Conservation (phyloP, 2,113 vertebrate genomes). For the Gallinago jamesoni region DNA sequence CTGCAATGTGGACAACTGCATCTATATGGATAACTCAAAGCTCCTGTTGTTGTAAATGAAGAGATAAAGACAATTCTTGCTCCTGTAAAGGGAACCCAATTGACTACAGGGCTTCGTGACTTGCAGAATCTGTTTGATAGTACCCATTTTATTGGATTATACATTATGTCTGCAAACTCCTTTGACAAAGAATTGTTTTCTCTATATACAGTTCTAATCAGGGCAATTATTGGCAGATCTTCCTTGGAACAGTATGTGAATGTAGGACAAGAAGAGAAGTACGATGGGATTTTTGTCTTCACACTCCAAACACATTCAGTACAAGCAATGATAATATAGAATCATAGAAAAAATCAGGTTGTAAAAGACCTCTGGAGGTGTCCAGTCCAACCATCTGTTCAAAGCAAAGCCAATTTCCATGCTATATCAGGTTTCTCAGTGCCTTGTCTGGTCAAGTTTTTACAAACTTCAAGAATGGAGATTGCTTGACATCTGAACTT, state of each 20-base stretch:
- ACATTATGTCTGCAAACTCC: neutral
- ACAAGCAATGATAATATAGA: neutral
- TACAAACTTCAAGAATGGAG: neutral
- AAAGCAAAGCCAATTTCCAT: neutral
- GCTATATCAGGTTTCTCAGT: neutral
- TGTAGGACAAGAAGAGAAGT: neutral
- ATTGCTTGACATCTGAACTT: neutral
- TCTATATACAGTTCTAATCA: neutral
- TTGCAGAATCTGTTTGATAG: neutral
- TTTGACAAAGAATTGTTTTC: neutral
- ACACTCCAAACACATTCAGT: neutral
- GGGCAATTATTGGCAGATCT: neutral
- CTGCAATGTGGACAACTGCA: neutral
- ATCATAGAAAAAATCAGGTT: neutral
- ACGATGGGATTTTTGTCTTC: neutral
- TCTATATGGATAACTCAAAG: neutral
- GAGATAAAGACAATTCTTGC: neutral
- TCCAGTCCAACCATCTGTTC: neutral
- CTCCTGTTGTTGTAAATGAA: neutral
- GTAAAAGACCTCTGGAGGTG: neutral
- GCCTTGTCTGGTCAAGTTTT: neutral
- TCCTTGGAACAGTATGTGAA: neutral
- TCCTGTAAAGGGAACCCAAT: neutral
- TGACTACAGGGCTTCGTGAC: neutral
- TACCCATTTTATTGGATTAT: neutral